Evolutionary conservation across 2,888 invertebrate species (phyloP).

Genomic region (Clitarchus hookeri): DNA sequence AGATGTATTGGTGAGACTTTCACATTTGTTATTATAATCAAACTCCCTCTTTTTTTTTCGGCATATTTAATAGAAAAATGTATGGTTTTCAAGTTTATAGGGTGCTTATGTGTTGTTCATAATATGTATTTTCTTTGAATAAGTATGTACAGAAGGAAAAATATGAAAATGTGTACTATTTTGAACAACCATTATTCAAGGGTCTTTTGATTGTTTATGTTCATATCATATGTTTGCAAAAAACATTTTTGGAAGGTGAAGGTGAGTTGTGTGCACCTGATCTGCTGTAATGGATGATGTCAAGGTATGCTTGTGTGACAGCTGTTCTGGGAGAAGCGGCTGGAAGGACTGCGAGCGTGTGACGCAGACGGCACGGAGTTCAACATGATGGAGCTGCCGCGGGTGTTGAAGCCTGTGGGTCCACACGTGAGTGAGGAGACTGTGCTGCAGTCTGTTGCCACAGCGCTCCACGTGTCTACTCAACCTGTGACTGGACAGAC

Average conservation of each 20-base stretch:
- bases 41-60: too few species aligned
- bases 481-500: conserved; percentile 90
- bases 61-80: too few species aligned
- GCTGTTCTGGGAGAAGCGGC: conserved; percentile 63
- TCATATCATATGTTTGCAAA: background rate
- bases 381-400: conserved; percentile 83
- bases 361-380: conserved; percentile 84
- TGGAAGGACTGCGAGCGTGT: conserved; percentile 82
- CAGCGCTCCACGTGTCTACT: conserved; percentile 88
- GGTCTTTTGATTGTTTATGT: too few species aligned
- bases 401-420: conserved; percentile 79
- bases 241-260: background rate
- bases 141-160: too few species aligned
- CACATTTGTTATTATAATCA: too few species aligned
- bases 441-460: conserved; percentile 89
- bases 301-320: conserved; percentile 48
- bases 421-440: conserved; percentile 88
- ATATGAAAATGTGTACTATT: too few species aligned
- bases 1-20: too few species aligned
- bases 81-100: too few species aligned
- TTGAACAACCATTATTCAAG: too few species aligned
- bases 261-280: background rate
- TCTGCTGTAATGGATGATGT: background rate
- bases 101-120: too few species aligned
- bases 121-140: too few species aligned